Conservation (phyloP, 2,888 invertebrate genomes). For the Xylota sylvarum region DNA sequence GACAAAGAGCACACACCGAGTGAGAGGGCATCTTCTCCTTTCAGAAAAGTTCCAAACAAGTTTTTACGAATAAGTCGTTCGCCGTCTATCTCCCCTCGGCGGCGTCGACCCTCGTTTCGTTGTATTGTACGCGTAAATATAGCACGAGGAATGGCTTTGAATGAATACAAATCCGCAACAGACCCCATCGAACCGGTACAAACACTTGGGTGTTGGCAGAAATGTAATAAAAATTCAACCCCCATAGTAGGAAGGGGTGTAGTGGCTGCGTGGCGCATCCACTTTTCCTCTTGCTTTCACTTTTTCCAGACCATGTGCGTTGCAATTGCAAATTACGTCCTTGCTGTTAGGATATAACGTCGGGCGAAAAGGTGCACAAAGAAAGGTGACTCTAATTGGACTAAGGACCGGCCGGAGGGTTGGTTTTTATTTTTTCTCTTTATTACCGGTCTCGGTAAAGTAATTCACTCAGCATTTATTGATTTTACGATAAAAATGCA, state of each 20-base stretch:
- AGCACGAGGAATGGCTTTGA: conserved; percentile 61
- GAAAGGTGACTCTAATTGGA: conserved; percentile 54
- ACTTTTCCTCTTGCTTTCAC: conserved; percentile 46
- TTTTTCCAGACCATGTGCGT: conserved; percentile 52
- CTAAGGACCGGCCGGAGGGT: conserved; percentile 49
- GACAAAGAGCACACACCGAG: not conserved
- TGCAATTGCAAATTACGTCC: conserved; percentile 34
- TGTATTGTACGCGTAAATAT: conserved; percentile 43
- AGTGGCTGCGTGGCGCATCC: conserved; percentile 58
- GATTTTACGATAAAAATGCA: conserved; percentile 58
- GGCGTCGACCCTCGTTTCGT: not conserved
- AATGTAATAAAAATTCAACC: conserved; percentile 63
- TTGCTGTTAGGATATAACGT: not conserved
- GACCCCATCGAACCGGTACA: conserved; percentile 60
- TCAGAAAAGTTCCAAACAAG: conserved; percentile 39
- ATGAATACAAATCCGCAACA: conserved; percentile 58
- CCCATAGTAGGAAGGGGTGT: conserved; percentile 29
- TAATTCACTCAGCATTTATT: conserved; percentile 63
- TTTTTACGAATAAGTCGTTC: conserved; percentile 19
- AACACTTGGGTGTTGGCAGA: conserved; percentile 69
- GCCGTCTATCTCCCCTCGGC: conserved; percentile 7
- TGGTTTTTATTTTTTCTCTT: conserved; percentile 35
- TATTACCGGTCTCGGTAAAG: conserved; percentile 48
- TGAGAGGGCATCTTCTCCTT: not conserved
- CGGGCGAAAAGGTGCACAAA: not conserved